Conservation (phyloP, 2,113 vertebrate genomes). For the Sigmodon hispidus region DNA sequence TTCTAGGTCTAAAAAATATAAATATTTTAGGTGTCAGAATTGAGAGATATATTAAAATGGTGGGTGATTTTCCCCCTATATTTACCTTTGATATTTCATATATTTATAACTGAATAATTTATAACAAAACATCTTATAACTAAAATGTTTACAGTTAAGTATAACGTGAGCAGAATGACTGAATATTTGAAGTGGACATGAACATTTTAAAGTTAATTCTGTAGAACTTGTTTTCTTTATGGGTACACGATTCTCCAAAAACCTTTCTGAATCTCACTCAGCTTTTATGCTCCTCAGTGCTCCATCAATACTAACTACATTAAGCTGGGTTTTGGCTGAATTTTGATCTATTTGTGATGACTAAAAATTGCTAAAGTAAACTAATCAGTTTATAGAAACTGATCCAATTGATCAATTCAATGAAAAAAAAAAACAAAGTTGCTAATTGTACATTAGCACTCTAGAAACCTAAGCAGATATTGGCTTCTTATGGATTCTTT, state of each 20-base stretch:
- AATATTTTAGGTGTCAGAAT: background rate
- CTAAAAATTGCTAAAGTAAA: slow-evolving; percentile 51
- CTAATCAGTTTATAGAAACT: slow-evolving; percentile 53
- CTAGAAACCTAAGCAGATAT: slow-evolving; percentile 44
- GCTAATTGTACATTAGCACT: slow-evolving; percentile 50
- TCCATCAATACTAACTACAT: slow-evolving; percentile 68
- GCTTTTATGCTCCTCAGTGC: slow-evolving; percentile 35
- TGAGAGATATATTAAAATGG: slow-evolving; percentile 35
- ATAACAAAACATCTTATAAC: slow-evolving; percentile 4
- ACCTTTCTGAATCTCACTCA: slow-evolving; percentile 28
- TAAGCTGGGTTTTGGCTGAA: slow-evolving; percentile 53
- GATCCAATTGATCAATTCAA: slow-evolving; percentile 58
- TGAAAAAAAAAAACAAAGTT: slow-evolving; percentile 45
- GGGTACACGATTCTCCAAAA: slow-evolving; percentile 10
- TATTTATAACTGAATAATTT: slow-evolving; percentile 45
- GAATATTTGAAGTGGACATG: background rate
- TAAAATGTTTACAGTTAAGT: background rate
- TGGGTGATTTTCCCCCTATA: background rate
- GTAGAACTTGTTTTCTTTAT: slow-evolving; percentile 41
- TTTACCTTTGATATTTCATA: slow-evolving; percentile 20
- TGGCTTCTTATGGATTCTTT: slow-evolving; percentile 44
- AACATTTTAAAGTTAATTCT: slow-evolving; percentile 53
- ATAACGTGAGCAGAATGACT: background rate
- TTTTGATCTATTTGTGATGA: slow-evolving; percentile 49
- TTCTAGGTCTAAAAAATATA: slow-evolving; percentile 14